phyloP scores from a whole-genome alignment of 2,113 vertebrate genomes.

The Aspiorhynchus laticeps region DNA sequence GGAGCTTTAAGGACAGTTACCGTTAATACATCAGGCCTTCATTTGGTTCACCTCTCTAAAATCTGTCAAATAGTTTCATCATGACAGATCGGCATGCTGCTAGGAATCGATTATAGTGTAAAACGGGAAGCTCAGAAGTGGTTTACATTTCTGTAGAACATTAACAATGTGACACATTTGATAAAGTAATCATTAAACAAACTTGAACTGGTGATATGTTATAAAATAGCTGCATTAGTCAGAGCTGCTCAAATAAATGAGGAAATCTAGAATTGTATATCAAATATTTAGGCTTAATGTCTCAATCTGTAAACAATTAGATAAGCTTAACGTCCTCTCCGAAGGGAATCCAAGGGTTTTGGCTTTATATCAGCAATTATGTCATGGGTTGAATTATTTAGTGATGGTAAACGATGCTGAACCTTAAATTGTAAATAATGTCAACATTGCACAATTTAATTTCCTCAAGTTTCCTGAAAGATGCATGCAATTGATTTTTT shows the following conservation, averaged over 20 bases:
- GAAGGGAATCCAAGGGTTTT: background rate
- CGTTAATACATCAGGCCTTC: background rate
- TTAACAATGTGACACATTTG: constrained; percentile 8
- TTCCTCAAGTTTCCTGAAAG: too few species aligned
- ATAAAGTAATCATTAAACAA: constrained; percentile 5
- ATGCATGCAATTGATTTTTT: too few species aligned
- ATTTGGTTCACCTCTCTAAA: background rate
- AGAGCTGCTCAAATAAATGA: background rate
- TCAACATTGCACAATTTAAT: background rate
- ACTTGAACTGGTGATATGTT: background rate
- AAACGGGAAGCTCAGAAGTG: background rate
- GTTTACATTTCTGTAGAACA: constrained; percentile 24
- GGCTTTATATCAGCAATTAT: background rate
- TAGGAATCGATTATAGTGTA: background rate
- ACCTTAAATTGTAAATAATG: background rate
- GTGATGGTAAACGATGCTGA: background rate
- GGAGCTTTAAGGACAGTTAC: background rate
- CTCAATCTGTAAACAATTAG: background rate
- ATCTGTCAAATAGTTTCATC: background rate
- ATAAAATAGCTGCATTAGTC: background rate
- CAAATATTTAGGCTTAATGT: constrained; percentile 12
- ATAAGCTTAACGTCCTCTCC: background rate
- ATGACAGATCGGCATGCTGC: background rate
- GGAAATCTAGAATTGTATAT: background rate
- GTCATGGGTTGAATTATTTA: background rate